Percentiles rank a stretch among this genome's conserved stretches.
These are phyloP conservation scores for Monoplex corrugatus DNA, from an alignment of 2,888 invertebrate genomes.

Conservation along the genomic window DNA sequence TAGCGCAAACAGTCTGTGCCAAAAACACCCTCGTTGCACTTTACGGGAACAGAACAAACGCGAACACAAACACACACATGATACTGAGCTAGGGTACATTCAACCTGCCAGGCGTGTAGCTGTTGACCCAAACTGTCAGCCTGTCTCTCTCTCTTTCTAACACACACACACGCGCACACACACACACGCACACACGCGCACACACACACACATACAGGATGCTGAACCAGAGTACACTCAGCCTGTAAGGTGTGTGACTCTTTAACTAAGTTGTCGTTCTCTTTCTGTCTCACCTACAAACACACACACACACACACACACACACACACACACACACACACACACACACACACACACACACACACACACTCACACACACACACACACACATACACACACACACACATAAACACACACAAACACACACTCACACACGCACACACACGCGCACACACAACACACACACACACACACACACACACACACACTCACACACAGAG, in stretches of 20 bases:
- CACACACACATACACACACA: background rate
- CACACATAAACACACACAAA: background rate
- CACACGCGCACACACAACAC: background rate
- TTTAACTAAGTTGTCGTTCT: background rate
- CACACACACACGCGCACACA: slow-evolving; percentile 12
- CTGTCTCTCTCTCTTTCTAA: background rate
- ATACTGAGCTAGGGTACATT: too few species aligned
- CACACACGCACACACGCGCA: slow-evolving; percentile 2
- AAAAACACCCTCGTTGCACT: too few species aligned
- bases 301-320: slow-evolving; percentile 16
- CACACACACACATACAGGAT: background rate
- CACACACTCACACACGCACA: background rate
- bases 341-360: background rate
- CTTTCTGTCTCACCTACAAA: background rate
- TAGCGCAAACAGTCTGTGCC: too few species aligned
- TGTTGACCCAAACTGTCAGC: too few species aligned
- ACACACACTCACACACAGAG: too few species aligned
- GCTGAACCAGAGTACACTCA: too few species aligned
- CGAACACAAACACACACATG: too few species aligned
- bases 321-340: slow-evolving; percentile 14
- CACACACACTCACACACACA: slow-evolving; percentile 1
- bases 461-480: too few species aligned
- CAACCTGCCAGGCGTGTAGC: too few species aligned
- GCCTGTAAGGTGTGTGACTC: too few species aligned
- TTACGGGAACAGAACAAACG: too few species aligned